A percentile compares a stretch with the other conserved stretches of the same genome.
These are phyloP conservation scores for Candoia aspera DNA, from an alignment of 2,113 vertebrate species.

Conservation along the genomic window DNA sequence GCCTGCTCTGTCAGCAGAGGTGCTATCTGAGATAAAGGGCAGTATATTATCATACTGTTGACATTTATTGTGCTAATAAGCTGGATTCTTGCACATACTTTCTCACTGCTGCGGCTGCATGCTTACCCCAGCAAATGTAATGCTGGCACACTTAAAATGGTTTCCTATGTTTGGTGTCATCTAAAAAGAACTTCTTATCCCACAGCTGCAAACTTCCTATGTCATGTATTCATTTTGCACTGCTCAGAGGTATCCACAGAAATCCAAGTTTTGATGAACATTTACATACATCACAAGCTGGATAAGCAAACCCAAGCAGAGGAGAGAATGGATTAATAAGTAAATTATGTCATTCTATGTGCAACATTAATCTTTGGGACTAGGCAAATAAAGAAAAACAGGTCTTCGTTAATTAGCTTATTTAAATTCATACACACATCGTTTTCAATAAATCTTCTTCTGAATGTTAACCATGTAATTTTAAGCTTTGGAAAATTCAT, in stretches of 20 bases:
- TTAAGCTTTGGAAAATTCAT: slow-evolving; percentile 37
- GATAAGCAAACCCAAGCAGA: slow-evolving; percentile 47
- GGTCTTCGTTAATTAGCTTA: slow-evolving; percentile 54
- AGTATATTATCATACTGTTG: slow-evolving; percentile 39
- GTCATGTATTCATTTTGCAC: slow-evolving; percentile 64
- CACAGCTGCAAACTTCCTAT: slow-evolving; percentile 60
- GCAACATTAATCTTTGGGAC: slow-evolving; percentile 51
- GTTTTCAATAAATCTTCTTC: slow-evolving; percentile 52
- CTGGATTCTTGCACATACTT: slow-evolving; percentile 52
- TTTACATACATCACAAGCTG: slow-evolving; percentile 51
- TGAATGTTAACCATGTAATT: slow-evolving; percentile 35
- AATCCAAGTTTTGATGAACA: slow-evolving; percentile 56
- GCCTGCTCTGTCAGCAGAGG: slow-evolving; percentile 15
- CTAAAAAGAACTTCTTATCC: slow-evolving; percentile 39
- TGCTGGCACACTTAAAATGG: slow-evolving; percentile 56
- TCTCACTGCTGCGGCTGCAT: slow-evolving; percentile 39
- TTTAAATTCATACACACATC: slow-evolving; percentile 61
- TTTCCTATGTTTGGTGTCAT: slow-evolving; percentile 52
- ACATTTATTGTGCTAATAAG: slow-evolving; percentile 62
- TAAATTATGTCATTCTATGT: slow-evolving; percentile 63
- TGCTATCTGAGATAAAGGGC: slow-evolving; percentile 54
- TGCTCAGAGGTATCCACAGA: slow-evolving; percentile 63
- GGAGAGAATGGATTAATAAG: slow-evolving; percentile 56
- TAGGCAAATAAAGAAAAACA: slow-evolving; percentile 34
- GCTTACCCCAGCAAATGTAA: slow-evolving; percentile 63